A percentile compares a stretch with the other conserved stretches of the same genome.
These are phyloP conservation scores for Caenorhabditis afra DNA, from an alignment of 2,888 invertebrate species.

Conservation along the genomic window DNA sequence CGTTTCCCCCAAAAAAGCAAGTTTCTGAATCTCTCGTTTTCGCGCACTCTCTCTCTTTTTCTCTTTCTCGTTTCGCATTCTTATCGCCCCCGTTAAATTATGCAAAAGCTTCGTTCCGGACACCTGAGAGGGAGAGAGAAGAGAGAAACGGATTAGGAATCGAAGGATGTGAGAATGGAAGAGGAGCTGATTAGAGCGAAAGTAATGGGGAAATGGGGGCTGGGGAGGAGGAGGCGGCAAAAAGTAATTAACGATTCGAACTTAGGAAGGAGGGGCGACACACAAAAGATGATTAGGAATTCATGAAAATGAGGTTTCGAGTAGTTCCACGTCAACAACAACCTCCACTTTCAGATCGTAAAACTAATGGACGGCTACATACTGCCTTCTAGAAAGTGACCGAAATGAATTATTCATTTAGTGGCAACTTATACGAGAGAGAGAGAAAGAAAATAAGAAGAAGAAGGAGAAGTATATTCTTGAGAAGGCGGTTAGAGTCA, in stretches of 20 bases:
- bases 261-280: conserved; percentile 26
- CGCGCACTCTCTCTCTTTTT: conserved; percentile 28
- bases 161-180: conserved; percentile 1
- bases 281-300: conserved; percentile 45
- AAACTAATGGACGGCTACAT: conserved; percentile 23
- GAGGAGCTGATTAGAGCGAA: conserved; percentile 39
- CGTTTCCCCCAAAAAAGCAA: conserved; percentile 29
- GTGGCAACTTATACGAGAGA: background rate
- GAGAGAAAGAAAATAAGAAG: background rate
- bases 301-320: conserved; percentile 50
- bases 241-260: conserved; percentile 57
- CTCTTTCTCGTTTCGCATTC: conserved; percentile 15
- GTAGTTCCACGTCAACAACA: conserved; percentile 14
- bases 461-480: background rate
- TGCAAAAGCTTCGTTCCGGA: conserved; percentile 26
- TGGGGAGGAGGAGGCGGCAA: conserved; percentile 31
- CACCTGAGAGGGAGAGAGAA: conserved; percentile 25
- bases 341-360: conserved; percentile 43
- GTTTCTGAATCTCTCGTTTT: conserved; percentile 22
- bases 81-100: conserved; percentile 42
- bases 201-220: conserved; percentile 4
- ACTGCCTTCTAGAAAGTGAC: conserved; percentile 2
- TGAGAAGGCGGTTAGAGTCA: background rate
- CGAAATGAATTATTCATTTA: conserved; percentile 31
- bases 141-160: conserved; percentile 32